A percentile compares a stretch with the other conserved stretches of the same genome.
These are phyloP conservation scores for Barnardius zonarius DNA, from an alignment of 2,113 vertebrate species.

Conservation along the genomic window DNA sequence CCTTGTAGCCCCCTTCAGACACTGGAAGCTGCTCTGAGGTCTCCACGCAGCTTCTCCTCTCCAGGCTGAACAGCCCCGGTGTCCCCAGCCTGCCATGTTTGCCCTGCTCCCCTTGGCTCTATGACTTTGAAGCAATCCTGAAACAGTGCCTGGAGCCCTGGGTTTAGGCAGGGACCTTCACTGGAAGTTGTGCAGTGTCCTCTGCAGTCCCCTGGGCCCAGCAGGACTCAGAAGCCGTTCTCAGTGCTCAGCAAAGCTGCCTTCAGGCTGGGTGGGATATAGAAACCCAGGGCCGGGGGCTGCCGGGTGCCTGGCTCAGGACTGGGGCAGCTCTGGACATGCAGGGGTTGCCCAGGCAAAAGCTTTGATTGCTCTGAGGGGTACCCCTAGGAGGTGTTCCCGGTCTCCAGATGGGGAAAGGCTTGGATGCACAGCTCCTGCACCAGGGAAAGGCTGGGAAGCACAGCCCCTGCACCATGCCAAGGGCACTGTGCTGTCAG, in stretches of 20 bases:
- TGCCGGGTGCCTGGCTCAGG: neutral
- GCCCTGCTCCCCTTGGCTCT: neutral
- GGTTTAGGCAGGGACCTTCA: neutral
- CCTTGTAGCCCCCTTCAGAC: neutral
- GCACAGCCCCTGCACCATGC: rapidly evolving
- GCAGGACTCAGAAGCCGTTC: neutral
- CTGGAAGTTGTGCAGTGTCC: neutral
- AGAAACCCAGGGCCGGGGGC: neutral
- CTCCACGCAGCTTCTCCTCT: neutral
- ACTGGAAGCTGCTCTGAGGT: neutral
- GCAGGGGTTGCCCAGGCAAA: neutral
- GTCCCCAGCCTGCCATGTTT: neutral
- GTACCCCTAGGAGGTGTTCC: neutral
- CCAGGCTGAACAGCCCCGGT: neutral
- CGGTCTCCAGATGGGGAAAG: neutral
- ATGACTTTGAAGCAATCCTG: neutral
- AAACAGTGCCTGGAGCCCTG: neutral
- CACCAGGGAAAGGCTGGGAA: neutral
- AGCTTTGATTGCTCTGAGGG: neutral
- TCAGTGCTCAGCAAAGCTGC: neutral
- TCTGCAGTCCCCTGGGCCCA: neutral
- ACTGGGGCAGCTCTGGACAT: neutral
- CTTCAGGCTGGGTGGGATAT: neutral
- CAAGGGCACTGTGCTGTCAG: rapidly evolving
- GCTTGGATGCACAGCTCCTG: no score